phyloP scores from a whole-genome alignment of 2,113 vertebrate genomes.

The Phycodurus eques region DNA sequence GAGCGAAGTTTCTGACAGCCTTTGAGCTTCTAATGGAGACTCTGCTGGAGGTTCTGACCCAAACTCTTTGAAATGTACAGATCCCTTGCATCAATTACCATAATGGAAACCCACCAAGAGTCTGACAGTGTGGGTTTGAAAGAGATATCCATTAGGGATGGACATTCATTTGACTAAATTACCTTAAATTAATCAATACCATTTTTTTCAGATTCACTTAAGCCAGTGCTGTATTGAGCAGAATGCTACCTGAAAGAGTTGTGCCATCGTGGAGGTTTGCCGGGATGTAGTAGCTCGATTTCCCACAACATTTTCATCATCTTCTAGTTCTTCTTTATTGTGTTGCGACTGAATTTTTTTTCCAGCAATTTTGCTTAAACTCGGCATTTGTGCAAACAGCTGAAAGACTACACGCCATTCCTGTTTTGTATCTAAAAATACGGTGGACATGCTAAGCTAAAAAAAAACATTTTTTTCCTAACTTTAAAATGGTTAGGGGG shows the following conservation, averaged over 20 bases:
- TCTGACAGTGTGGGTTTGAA: conserved; percentile 36
- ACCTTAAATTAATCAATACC: background rate
- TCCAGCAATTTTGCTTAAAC: background rate
- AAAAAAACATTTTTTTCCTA: too few relatives aligned
- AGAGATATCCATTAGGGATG: background rate
- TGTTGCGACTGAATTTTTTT: background rate
- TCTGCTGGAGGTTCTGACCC: conserved; percentile 68
- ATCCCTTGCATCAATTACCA: conserved; percentile 77
- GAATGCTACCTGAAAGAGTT: background rate
- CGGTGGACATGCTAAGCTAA: too few relatives aligned
- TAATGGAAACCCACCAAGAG: conserved; percentile 67
- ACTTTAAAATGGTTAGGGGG: too few relatives aligned
- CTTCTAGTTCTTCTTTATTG: background rate
- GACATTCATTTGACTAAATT: background rate
- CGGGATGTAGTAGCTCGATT: background rate
- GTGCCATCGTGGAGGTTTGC: background rate
- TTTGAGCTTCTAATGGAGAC: conserved; percentile 72
- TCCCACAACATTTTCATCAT: background rate
- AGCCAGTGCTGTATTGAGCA: background rate
- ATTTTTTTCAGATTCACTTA: background rate
- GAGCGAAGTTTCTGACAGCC: conserved; percentile 69
- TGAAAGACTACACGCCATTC: too few relatives aligned
- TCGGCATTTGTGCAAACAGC: too few relatives aligned
- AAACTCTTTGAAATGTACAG: conserved; percentile 65
- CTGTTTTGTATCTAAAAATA: too few relatives aligned